Conservation (phyloP, 2,113 vertebrate species). For the Falcunculus frontatus region DNA sequence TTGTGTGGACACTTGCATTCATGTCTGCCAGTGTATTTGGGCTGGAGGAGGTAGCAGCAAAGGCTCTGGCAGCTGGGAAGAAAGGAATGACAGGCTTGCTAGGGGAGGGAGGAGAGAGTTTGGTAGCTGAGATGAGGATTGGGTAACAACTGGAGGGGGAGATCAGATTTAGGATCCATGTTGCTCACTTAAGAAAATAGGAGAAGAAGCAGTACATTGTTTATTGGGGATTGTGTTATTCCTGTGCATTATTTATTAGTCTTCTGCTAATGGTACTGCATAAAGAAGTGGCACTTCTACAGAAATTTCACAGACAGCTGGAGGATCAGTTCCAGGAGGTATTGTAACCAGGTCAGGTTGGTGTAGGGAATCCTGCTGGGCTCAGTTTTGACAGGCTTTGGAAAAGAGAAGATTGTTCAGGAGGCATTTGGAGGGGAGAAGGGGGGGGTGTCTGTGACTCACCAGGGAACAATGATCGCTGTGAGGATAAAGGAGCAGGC, state of each 20-base stretch:
- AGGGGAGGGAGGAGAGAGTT: not conserved
- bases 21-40: not conserved
- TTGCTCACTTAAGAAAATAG: slow-evolving; percentile 31
- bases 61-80: slow-evolving; percentile 34
- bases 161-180: slow-evolving; percentile 48
- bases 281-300: slow-evolving; percentile 26
- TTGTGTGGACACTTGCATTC: not conserved
- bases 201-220: not conserved
- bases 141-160: slow-evolving; percentile 30
- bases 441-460: slow-evolving; percentile 5
- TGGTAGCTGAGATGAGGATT: not conserved
- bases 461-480: slow-evolving; percentile 24
- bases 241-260: slow-evolving; percentile 42
- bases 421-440: slow-evolving; percentile 23
- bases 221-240: slow-evolving; percentile 35
- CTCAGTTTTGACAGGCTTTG: slow-evolving; percentile 45
- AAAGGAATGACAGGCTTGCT: slow-evolving; percentile 45
- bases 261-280: slow-evolving; percentile 26
- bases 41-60: not conserved
- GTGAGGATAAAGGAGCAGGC: slow-evolving; percentile 31
- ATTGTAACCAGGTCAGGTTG: slow-evolving; percentile 42
- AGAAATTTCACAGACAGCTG: slow-evolving; percentile 33
- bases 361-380: slow-evolving; percentile 44
- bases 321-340: slow-evolving; percentile 45
- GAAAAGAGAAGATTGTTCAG: slow-evolving; percentile 40